A percentile compares a stretch with the other conserved stretches of the same genome.
These are phyloP conservation scores for Aurelia aurita DNA, from an alignment of 30 jellyfish, hydroid and myxozoan genomes.

Conservation along the genomic window DNA sequence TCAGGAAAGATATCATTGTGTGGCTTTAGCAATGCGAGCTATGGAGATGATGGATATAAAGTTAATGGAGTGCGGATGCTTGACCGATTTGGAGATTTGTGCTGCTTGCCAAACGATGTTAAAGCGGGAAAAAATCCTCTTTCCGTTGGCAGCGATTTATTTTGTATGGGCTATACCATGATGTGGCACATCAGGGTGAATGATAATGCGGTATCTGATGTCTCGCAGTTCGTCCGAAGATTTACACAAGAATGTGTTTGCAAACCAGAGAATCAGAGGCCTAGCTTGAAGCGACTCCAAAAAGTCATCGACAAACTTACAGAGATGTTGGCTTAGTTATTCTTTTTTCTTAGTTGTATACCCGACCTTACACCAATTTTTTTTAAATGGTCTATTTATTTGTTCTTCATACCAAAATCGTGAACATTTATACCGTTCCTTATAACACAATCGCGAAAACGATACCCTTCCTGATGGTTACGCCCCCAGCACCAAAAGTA, in stretches of 20 bases:
- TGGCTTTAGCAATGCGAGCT: constrained; percentile 15
- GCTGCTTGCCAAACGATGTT: constrained; percentile 21
- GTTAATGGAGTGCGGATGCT: background rate
- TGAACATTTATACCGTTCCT: no score
- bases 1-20: constrained; percentile 11
- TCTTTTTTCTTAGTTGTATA: background rate
- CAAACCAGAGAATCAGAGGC: constrained; percentile 5
- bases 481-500: no score
- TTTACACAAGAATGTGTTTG: constrained; percentile 16
- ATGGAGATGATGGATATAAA: constrained; percentile 13
- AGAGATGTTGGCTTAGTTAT: background rate
- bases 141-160: constrained; percentile 10
- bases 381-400: no score
- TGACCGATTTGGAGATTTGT: constrained; percentile 1
- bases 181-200: constrained; percentile 31
- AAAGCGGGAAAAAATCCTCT: constrained; percentile 14
- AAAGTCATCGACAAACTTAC: constrained; percentile 14
- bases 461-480: no score
- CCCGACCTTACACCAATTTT: no score
- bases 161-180: constrained; percentile 31
- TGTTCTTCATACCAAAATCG: no score
- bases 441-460: no score
- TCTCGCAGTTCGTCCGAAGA: constrained; percentile 15
- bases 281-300: constrained; percentile 18
- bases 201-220: constrained; percentile 7